Evolutionary conservation across 2,888 invertebrate genomes (phyloP).

Genomic region (Apotomis betuletana): DNA sequence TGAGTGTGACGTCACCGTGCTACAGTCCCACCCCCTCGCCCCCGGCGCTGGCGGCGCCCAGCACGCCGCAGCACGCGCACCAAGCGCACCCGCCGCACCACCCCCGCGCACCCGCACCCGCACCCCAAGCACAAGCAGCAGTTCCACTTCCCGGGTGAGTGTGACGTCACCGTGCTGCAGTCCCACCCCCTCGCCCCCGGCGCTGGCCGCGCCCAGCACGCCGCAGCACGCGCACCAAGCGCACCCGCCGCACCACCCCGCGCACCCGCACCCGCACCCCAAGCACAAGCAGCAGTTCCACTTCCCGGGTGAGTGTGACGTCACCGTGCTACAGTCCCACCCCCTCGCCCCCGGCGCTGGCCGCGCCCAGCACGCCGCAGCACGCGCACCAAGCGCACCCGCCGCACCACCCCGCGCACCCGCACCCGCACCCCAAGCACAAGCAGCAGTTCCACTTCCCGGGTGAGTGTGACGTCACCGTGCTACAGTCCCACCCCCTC

Average conservation of each 20-base stretch:
- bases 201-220: conserved; percentile 79
- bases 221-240: conserved; percentile 47
- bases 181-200: conserved; percentile 97
- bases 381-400: background rate
- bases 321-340: conserved; percentile 98
- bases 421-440: conserved; percentile 72
- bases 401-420: conserved; percentile 50
- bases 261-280: conserved; percentile 78
- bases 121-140: conserved; percentile 75
- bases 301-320: conserved; percentile 85
- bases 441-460: conserved; percentile 90
- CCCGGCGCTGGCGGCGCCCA: conserved; percentile 87
- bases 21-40: conserved; percentile 98
- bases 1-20: conserved; percentile 90
- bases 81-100: background rate
- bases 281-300: conserved; percentile 85
- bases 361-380: conserved; percentile 59
- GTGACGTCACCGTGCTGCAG: conserved; percentile 96
- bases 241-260: background rate
- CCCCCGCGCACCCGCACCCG: conserved; percentile 69
- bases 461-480: conserved; percentile 87
- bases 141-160: conserved; percentile 87
- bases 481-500: conserved; percentile 98
- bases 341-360: conserved; percentile 95
- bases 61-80: conserved; percentile 47